Evolutionary conservation across 2,888 invertebrate genomes (phyloP).

Genomic region (Capitulum mitella): DNA sequence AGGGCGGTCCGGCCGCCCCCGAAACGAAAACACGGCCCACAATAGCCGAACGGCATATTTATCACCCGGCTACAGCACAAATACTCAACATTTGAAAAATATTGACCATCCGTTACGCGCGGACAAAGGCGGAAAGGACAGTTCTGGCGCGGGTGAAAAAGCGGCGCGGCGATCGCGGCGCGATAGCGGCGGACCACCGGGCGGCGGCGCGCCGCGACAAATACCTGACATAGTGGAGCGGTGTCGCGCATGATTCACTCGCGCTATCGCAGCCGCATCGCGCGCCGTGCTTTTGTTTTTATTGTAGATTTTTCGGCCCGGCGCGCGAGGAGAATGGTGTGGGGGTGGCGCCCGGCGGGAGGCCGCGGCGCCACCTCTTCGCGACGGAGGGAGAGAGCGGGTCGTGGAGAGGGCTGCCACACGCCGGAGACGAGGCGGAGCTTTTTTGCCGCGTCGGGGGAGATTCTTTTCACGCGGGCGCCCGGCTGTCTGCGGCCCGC

Average conservation of each 20-base stretch:
- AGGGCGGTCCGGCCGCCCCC: not conserved
- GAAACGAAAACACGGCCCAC: not conserved
- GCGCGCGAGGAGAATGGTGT: not conserved
- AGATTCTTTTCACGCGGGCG: no score
- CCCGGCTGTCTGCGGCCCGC: no score
- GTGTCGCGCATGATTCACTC: not conserved
- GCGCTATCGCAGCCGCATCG: not conserved
- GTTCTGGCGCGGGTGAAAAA: slow-evolving; percentile 18
- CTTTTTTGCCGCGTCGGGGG: no score
- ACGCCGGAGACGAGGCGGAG: no score
- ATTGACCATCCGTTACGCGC: slow-evolving; percentile 21
- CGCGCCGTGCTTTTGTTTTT: slow-evolving; percentile 4
- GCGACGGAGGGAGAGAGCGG: no score
- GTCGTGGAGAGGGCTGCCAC: no score
- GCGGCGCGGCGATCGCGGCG: not conserved
- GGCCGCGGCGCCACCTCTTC: not conserved
- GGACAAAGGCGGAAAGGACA: slow-evolving; percentile 10
- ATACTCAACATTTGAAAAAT: slow-evolving; percentile 20
- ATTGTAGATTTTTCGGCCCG: not conserved
- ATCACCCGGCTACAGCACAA: slow-evolving; percentile 6
- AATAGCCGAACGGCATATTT: not conserved
- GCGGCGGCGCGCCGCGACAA: slow-evolving; percentile 6
- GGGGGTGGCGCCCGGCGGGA: not conserved
- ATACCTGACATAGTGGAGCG: slow-evolving; percentile 10
- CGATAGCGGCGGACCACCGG: slow-evolving; percentile 23